Evolutionary conservation across 2,797 vertebrate species (phyloP).

Genomic region (Ataeniobius toweri): DNA sequence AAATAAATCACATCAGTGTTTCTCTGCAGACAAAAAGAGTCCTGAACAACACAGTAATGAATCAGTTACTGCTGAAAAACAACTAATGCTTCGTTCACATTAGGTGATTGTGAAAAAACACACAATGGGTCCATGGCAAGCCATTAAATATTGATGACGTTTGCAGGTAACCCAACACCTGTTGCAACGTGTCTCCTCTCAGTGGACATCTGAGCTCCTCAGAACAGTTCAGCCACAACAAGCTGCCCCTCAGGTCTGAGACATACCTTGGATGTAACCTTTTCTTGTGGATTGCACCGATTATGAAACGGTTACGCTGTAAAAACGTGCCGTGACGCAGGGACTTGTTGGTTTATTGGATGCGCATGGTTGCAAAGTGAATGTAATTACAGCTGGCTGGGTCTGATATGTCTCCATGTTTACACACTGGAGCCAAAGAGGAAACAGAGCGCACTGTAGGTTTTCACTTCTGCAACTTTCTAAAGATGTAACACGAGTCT

Average conservation of each 20-base stretch:
- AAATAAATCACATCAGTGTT: not conserved
- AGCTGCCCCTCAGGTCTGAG: not conserved
- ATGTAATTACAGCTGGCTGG: not conserved
- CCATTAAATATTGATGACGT: slow-evolving; percentile 60
- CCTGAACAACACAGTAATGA: slow-evolving; percentile 16
- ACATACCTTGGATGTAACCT: not conserved
- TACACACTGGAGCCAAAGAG: slow-evolving; percentile 10
- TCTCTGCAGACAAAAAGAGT: not conserved
- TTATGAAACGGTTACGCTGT: not conserved
- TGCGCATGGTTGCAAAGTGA: slow-evolving; percentile 8
- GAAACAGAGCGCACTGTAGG: not conserved
- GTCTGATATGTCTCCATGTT: not conserved
- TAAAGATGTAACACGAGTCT: not conserved
- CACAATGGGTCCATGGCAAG: not conserved
- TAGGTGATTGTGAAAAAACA: slow-evolving; percentile 1
- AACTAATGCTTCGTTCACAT: too few species aligned
- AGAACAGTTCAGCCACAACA: slow-evolving; percentile 25
- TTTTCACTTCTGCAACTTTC: slow-evolving; percentile 24
- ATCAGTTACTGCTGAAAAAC: slow-evolving; percentile 36
- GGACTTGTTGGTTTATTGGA: slow-evolving; percentile 12
- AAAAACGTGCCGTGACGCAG: slow-evolving; percentile 8
- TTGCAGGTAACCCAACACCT: slow-evolving; percentile 58
- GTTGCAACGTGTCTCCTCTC: slow-evolving; percentile 3
- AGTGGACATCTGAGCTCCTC: slow-evolving; percentile 13
- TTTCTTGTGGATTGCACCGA: not conserved